Percentiles rank a stretch among this genome's conserved stretches.
Conservation (phyloP, 2,113 vertebrate species). For the Reinhardtius hippoglossoides region DNA sequence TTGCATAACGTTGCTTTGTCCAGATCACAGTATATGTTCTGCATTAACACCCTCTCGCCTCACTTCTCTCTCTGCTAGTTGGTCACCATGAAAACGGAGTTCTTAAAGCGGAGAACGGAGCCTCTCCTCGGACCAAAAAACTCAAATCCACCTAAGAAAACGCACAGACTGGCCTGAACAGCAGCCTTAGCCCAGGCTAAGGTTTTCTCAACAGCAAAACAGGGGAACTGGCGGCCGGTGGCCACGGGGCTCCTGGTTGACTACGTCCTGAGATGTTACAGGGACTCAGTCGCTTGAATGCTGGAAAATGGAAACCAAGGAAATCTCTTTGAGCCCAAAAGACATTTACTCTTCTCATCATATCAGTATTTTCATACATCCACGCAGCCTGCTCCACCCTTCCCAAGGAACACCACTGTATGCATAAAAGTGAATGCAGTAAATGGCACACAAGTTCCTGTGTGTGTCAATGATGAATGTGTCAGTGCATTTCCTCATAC, state of each 20-base stretch:
- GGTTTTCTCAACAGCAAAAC: conserved; percentile 52
- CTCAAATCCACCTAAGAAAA: conserved; percentile 90
- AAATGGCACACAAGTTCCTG: neutral
- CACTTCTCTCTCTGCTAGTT: conserved; percentile 52
- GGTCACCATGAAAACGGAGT: conserved; percentile 95
- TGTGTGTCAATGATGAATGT: conserved; percentile 50
- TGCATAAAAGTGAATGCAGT: conserved; percentile 44
- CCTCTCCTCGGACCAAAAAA: conserved; percentile 94
- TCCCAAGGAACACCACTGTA: conserved; percentile 51
- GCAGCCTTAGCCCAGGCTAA: conserved; percentile 38
- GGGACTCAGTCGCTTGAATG: conserved; percentile 62
- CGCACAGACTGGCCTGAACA: conserved; percentile 48
- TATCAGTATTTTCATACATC: conserved; percentile 75
- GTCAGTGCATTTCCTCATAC: conserved; percentile 60
- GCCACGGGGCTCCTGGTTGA: conserved; percentile 46
- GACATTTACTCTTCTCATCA: conserved; percentile 69
- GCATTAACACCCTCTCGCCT: neutral
- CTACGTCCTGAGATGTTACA: conserved; percentile 45
- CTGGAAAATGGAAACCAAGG: conserved; percentile 72
- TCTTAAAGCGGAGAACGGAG: conserved; percentile 93
- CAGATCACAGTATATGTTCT: neutral
- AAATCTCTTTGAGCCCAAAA: conserved; percentile 64
- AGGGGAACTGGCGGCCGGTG: conserved; percentile 41
- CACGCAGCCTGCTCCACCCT: conserved; percentile 54
- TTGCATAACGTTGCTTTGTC: neutral